A percentile compares a stretch with the other conserved stretches of the same genome.
These are phyloP conservation scores for Microtus montanus DNA, from an alignment of 2,113 vertebrate genomes.

Conservation along the genomic window DNA sequence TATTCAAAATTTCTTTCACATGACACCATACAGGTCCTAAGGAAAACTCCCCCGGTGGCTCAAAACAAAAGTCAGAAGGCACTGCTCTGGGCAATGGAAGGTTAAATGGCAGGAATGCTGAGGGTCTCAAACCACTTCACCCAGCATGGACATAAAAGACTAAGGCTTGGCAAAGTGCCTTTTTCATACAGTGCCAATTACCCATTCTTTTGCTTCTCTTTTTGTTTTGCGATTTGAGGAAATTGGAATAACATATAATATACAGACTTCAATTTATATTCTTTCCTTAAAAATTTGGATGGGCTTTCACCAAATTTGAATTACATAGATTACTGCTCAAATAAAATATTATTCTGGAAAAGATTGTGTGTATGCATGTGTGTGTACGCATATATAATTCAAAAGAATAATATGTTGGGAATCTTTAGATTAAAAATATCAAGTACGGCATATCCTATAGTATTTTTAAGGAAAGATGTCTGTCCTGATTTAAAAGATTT, in stretches of 20 bases:
- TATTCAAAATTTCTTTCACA: not conserved
- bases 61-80: conserved; percentile 22
- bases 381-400: not conserved
- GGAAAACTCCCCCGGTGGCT: not conserved
- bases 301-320: not conserved
- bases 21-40: not conserved
- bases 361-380: not conserved
- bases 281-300: conserved; percentile 12
- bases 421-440: conserved; percentile 54
- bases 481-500: conserved; percentile 58
- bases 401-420: conserved; percentile 29
- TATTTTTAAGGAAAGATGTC: not conserved
- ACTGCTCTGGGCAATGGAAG: not conserved
- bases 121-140: conserved; percentile 7
- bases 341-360: not conserved
- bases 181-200: conserved; percentile 13
- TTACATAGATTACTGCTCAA: not conserved
- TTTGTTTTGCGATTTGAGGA: conserved; percentile 31
- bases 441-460: conserved; percentile 18
- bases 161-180: not conserved
- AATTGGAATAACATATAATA: not conserved
- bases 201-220: not conserved
- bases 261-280: not conserved
- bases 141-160: not conserved
- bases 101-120: conserved; percentile 5